Conservation (phyloP, 2,797 vertebrate genomes). For the Emys orbicularis region DNA sequence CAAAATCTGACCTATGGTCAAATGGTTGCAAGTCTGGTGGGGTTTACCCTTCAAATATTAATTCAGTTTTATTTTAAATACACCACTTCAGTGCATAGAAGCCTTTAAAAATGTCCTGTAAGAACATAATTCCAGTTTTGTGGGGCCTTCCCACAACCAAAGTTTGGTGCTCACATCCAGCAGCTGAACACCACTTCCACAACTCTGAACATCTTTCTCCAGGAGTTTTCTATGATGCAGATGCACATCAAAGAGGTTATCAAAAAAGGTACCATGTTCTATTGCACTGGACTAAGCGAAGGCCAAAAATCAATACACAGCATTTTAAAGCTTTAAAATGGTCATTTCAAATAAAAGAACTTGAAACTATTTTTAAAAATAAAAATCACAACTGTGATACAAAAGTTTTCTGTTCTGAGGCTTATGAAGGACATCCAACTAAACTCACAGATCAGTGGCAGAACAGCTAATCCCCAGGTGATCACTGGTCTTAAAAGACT, state of each 20-base stretch:
- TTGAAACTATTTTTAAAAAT: slow-evolving; percentile 5
- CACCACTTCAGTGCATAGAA: background rate
- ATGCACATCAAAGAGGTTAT: background rate
- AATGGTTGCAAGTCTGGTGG: fast-evolving
- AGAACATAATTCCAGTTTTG: background rate
- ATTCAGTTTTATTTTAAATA: background rate
- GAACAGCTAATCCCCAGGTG: slow-evolving; percentile 38
- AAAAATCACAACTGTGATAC: slow-evolving; percentile 32
- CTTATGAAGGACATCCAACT: slow-evolving; percentile 51
- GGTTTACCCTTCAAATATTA: background rate
- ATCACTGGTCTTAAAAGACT: slow-evolving; percentile 23
- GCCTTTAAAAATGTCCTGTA: background rate
- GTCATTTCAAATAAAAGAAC: background rate
- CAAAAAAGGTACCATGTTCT: background rate
- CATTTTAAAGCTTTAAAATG: fast-evolving
- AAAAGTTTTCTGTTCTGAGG: background rate
- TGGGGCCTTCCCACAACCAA: background rate
- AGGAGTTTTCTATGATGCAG: background rate
- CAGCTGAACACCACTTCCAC: background rate
- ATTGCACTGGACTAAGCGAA: background rate
- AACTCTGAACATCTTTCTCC: background rate
- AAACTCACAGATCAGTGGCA: slow-evolving; percentile 28
- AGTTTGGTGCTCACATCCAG: background rate
- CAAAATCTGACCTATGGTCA: background rate
- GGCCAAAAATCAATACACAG: background rate